phyloP scores from a whole-genome alignment of 1,140 invertebrate genomes.

The Platyscapa corneri region DNA sequence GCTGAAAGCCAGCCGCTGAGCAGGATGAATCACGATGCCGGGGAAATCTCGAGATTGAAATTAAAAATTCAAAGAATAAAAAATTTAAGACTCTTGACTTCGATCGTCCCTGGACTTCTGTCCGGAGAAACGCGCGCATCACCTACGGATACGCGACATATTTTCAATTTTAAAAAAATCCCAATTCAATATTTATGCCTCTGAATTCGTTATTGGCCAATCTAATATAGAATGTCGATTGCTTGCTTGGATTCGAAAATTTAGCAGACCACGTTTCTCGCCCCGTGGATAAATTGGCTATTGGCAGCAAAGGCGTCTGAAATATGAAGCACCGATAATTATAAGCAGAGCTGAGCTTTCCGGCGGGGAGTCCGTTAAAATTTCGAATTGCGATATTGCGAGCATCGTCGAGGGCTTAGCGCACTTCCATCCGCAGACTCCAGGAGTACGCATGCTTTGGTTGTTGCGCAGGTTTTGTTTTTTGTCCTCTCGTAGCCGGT shows the following conservation, averaged over 20 bases:
- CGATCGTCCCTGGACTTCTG: conserved; percentile 14
- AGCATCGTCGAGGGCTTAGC: no score
- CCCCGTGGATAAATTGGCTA: conserved; percentile 21
- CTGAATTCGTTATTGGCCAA: conserved; percentile 14
- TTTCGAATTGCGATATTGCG: no score
- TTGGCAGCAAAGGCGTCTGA: conserved; percentile 11
- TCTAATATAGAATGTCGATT: conserved; percentile 41
- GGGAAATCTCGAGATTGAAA: conserved; percentile 52
- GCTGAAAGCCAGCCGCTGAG: background rate
- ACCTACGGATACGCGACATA: background rate
- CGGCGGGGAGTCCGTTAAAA: background rate
- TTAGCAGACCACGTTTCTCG: background rate
- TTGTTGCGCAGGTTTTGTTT: background rate
- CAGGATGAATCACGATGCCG: conserved; percentile 36
- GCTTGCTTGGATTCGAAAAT: conserved; percentile 27
- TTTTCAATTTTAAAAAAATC: conserved; percentile 15
- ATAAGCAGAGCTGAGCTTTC: background rate
- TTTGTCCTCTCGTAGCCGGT: background rate
- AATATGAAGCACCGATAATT: conserved; percentile 41
- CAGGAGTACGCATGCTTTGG: background rate
- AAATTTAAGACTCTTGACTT: conserved; percentile 40
- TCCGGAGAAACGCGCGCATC: background rate
- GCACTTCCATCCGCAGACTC: background rate
- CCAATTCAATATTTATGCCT: conserved; percentile 26
- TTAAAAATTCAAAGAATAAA: conserved; percentile 52